phyloP scores from a whole-genome alignment of 2,113 vertebrate genomes.

The Cettia cetti region DNA sequence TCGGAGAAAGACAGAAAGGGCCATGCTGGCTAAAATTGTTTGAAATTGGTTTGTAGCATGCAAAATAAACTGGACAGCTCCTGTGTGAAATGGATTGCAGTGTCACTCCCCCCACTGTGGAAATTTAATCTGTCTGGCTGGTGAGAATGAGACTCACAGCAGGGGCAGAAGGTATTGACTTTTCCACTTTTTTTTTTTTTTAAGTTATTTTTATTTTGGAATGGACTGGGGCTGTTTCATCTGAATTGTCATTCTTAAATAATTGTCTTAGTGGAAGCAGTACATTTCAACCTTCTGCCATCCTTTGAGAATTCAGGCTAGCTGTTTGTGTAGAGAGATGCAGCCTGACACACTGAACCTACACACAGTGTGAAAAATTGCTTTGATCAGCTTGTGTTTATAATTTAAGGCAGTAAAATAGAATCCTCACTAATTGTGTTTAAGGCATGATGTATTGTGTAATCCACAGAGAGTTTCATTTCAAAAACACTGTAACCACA shows the following conservation, averaged over 20 bases:
- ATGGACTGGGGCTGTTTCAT: not conserved
- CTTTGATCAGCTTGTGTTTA: conserved; percentile 37
- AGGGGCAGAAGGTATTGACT: not conserved
- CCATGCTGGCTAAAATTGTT: not conserved
- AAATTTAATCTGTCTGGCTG: conserved; percentile 6
- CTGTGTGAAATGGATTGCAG: not conserved
- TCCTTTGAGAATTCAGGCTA: not conserved
- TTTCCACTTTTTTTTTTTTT: not conserved
- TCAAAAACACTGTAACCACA: not conserved
- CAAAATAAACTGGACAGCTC: conserved; percentile 14
- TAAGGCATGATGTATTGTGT: conserved; percentile 14
- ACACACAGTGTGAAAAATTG: not conserved
- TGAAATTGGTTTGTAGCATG: conserved; percentile 5
- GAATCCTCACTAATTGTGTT: conserved; percentile 45
- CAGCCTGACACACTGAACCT: conserved; percentile 9
- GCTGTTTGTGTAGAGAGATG: not conserved
- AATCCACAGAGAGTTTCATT: conserved; percentile 1
- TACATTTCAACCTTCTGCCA: not conserved
- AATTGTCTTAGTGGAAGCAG: not conserved
- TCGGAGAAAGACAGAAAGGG: not conserved
- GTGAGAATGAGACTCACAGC: not conserved
- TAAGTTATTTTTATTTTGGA: not conserved
- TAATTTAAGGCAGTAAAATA: conserved; percentile 31
- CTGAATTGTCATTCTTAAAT: conserved; percentile 20
- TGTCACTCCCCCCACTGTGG: not conserved